Evolutionary conservation across 2,888 invertebrate genomes (phyloP), one percentile per base, ranked within the genome.

Genomic region (Ennomos fuscantarius): DNA sequence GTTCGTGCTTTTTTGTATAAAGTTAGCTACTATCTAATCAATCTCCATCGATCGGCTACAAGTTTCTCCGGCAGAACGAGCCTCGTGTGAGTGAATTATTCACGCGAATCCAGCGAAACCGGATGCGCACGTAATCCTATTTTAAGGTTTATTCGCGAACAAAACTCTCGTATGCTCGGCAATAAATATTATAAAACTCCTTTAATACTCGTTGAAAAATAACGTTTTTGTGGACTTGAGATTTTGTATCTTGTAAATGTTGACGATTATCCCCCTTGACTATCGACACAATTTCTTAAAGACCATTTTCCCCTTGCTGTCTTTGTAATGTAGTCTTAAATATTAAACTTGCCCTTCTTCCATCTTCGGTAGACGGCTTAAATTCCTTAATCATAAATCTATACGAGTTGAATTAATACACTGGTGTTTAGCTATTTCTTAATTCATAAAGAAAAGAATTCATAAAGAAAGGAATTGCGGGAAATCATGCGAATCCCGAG

Each of bases 41-140:
- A 52, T 41, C 50, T 63, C 66, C 47, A 87, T 87, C 87, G 87
- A 87, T 86, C 79, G 78, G 79, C 79, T 85, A 82, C 82, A 86
- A 87, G 73, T 85, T 81, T 82, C 84, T 73, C 72, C 66, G 73
- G 76, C 72, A 70, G 78, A 78, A 82, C 79, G 84, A 83, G 77
- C 82, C 79, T 72, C 63, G 71, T 69, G 70, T 69, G 61, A 65
- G 65, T 89, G 88, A 89, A 89, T 89, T 83, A 87, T 86, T 85
- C 81, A 89, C 83, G 69, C 65, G 70, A 65, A 47, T 78, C 76
- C 81, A 75, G 74, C 69, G 72, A 72, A 74, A 70, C 76, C 82
- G 84, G 85, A 84, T 83, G 80, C 76, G 62, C 64, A 55, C 55
- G 74, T 84, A 81, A 87, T 82, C 80, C 80, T 82, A 81, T 85